phyloP scores from a whole-genome alignment of 2,888 invertebrate genomes.

The Quadriops clusia region DNA sequence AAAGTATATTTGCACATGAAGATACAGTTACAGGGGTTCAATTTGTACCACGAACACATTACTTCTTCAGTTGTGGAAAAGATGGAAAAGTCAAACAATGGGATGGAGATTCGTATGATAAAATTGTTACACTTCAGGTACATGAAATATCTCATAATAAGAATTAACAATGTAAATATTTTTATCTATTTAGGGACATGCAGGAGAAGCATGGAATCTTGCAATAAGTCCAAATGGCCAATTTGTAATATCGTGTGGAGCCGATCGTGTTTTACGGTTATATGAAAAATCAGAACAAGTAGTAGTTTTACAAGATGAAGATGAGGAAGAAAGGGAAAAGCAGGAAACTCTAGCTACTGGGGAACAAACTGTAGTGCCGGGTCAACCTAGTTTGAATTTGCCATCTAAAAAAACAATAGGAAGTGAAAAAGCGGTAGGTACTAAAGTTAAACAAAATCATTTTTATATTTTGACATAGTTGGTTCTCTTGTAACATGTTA shows the following conservation, averaged over 20 bases:
- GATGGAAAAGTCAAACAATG: conserved; percentile 94
- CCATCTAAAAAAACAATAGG: conserved; percentile 82
- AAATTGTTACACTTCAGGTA: conserved; percentile 79
- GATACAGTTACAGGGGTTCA: conserved; percentile 82
- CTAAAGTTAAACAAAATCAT: too few relatives aligned
- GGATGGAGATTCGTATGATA: conserved; percentile 88
- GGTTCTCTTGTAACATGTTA: too few relatives aligned
- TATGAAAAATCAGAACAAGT: conserved; percentile 80
- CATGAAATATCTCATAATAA: conserved; percentile 21
- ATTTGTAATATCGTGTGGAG: conserved; percentile 67
- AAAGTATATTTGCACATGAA: conserved; percentile 91
- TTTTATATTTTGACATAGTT: too few relatives aligned
- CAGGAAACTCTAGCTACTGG: conserved; percentile 61
- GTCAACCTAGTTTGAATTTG: conserved; percentile 58
- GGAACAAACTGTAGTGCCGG: conserved; percentile 55
- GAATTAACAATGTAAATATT: conserved; percentile 8
- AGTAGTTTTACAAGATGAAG: conserved; percentile 83
- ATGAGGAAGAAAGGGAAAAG: conserved; percentile 75
- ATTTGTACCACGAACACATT: conserved; percentile 84
- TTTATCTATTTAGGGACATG: conserved; percentile 54
- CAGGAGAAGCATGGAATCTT: conserved; percentile 65
- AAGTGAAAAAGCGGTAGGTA: conserved; percentile 72
- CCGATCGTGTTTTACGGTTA: conserved; percentile 76
- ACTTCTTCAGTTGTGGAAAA: conserved; percentile 87
- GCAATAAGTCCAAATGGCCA: conserved; percentile 72